A percentile compares a stretch with the other conserved stretches of the same genome.
These are phyloP conservation scores for Parasteatoda lunata DNA, from an alignment of 2,888 invertebrate genomes.

Conservation along the genomic window DNA sequence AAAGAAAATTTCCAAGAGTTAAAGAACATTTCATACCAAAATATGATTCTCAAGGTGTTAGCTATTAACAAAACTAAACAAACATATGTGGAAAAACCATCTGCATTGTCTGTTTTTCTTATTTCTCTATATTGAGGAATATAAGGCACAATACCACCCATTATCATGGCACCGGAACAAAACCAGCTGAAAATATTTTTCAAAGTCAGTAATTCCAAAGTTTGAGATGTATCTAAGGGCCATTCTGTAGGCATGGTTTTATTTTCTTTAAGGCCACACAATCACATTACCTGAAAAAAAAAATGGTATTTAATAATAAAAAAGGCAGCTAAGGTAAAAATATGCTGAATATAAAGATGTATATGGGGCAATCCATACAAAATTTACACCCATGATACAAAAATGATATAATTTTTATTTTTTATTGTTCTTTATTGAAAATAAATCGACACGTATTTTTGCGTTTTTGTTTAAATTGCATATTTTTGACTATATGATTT, in stretches of 20 bases:
- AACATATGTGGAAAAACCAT: constrained; percentile 97
- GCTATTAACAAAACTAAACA: constrained; percentile 95
- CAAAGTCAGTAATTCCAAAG: constrained; percentile 25
- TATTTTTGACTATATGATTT: too few species aligned
- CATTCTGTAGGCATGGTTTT: constrained; percentile 20
- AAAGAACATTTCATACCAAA: constrained; percentile 84
- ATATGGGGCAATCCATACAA: too few species aligned
- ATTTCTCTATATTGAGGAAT: constrained; percentile 96
- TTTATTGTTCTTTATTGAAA: too few species aligned
- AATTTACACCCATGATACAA: too few species aligned
- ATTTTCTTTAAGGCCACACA: not conserved
- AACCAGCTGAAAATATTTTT: constrained; percentile 68
- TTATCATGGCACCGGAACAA: constrained; percentile 84
- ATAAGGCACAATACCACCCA: constrained; percentile 96
- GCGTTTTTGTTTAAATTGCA: too few species aligned
- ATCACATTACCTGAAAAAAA: constrained; percentile 29
- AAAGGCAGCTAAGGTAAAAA: too few species aligned
- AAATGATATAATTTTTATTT: too few species aligned
- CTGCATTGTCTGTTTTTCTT: constrained; percentile 89
- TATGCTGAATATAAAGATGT: too few species aligned
- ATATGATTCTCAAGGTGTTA: constrained; percentile 96
- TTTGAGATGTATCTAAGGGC: constrained; percentile 18
- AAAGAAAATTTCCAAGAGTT: too few species aligned
- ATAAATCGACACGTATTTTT: too few species aligned
- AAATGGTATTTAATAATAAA: not conserved